phyloP scores from a whole-genome alignment of 2,888 invertebrate species.

The Polymixis lichenea region DNA sequence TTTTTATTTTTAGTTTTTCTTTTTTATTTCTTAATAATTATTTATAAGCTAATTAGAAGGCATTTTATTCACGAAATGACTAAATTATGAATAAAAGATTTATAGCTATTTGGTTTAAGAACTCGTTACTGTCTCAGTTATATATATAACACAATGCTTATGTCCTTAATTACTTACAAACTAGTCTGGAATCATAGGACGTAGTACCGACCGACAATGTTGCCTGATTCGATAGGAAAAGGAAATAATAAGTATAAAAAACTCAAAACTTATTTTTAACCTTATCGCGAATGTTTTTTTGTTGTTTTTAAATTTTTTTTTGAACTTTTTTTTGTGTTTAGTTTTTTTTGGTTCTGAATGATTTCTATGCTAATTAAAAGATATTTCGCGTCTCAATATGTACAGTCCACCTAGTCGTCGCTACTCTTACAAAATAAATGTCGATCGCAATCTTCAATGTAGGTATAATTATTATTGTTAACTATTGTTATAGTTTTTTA shows the following conservation, averaged over 20 bases:
- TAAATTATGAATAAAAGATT: too few species aligned
- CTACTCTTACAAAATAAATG: neutral
- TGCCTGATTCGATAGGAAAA: too few species aligned
- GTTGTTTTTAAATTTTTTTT: neutral
- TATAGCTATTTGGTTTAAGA: too few species aligned
- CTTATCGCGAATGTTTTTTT: neutral
- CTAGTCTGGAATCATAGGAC: too few species aligned
- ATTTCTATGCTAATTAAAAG: constrained; percentile 1
- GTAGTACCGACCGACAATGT: neutral
- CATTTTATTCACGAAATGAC: too few species aligned
- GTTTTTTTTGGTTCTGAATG: neutral
- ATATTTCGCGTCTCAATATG: constrained; percentile 33
- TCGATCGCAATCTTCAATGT: constrained; percentile 11
- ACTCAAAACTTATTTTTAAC: neutral
- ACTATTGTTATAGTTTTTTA: too few species aligned
- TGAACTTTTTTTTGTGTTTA: neutral
- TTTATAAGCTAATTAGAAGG: neutral
- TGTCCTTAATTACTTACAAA: too few species aligned
- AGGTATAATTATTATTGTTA: neutral
- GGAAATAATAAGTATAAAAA: constrained; percentile 2
- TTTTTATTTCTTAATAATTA: neutral
- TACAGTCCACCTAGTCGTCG: constrained; percentile 20
- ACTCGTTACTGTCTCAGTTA: neutral
- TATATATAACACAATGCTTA: neutral
- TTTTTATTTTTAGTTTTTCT: neutral